Evolutionary conservation across 2,888 invertebrate genomes (phyloP), one percentile per base, ranked within the genome.

Genomic region (Uloborus plumipes): DNA sequence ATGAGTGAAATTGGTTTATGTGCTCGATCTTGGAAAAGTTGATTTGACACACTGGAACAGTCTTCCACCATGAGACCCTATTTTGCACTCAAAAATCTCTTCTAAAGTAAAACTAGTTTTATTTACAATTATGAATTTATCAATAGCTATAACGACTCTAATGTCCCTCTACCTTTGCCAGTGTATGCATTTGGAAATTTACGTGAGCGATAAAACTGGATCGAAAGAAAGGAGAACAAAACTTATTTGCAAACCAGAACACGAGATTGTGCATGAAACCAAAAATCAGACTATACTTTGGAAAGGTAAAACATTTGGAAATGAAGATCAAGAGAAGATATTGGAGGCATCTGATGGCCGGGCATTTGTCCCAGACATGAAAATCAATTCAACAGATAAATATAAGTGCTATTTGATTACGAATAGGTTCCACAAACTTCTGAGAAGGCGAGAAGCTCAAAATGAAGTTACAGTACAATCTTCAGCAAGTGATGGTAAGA

Each of bases 321-420:
- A 14, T 22, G 9, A 16, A 20, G 59, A 65, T 11, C 59, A 65
- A 22, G 26, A 70, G 22, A 71, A 26, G 7, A 26, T 65, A 9
- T 31, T 39, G 0, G 13, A 31, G 4, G 1, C 16, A 47, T 9
- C 51, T 6, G 20, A 59, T 13, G 62, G 47, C 4, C 16, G 58
- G 0, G 51, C 18, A 6, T 66, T 61, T 2, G 18, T 72, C 13
- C 78, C 78, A 4, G 72, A 79, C 15, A 67, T 79, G 11, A 49
- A n/a, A 18, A 39, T 72, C 39, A 79, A 66, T 50, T 64, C 78
- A 14, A 47, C 72, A 3, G 39, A 66, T 13, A 59, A 49, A 1
- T 72, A 72, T n/a, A 55, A 47, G 9, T 79, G 78, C 13, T 58
- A 49, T n/a, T 26, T 79, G 20, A 16, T 79, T 14, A 49, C 64